Evolutionary conservation across 37 sponge, comb jelly and placozoan genomes (phyloP).

Genomic region (Bolinopsis microptera): DNA sequence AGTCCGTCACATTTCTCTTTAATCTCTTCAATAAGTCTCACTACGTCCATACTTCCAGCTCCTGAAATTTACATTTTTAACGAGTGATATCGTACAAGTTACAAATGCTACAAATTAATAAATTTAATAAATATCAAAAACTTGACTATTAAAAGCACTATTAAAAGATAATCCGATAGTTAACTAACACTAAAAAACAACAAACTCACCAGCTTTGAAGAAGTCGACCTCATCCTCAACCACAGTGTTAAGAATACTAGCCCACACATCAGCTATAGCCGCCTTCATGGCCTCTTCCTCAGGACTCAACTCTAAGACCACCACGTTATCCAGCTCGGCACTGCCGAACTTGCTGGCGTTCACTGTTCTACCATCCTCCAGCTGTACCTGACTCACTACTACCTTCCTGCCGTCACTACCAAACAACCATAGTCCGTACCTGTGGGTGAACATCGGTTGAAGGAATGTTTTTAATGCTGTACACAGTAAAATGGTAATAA

Average conservation of each 20-base stretch:
- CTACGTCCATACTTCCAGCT: conserved; percentile 90
- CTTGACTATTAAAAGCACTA: no score
- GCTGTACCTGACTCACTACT: conserved; percentile 79
- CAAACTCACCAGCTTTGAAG: conserved; percentile 76
- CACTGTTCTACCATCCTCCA: conserved; percentile 83
- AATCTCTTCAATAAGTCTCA: conserved; percentile 86
- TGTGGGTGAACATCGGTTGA: no score
- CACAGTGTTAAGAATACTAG: conserved; percentile 72
- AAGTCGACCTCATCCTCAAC: conserved; percentile 88
- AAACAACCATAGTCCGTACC: conserved; percentile 75
- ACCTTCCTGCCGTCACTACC: conserved; percentile 87
- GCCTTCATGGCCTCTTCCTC: conserved; percentile 79
- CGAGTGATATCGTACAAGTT: no score
- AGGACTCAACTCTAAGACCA: conserved; percentile 72
- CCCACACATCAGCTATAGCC: conserved; percentile 72
- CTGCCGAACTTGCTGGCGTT: conserved; percentile 80
- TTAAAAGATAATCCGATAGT: no score
- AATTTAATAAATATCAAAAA: no score
- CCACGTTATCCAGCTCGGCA: conserved; percentile 68
- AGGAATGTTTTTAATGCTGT: no score
- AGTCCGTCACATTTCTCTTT: conserved; percentile 72
- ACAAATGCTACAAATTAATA: no score
- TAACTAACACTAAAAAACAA: no score
- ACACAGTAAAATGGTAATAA: no score
- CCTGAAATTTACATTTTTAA: no score